These are phyloP conservation scores for Lasiommata megera DNA, from an alignment of 2,888 invertebrate genomes.

Conservation along the genomic window DNA sequence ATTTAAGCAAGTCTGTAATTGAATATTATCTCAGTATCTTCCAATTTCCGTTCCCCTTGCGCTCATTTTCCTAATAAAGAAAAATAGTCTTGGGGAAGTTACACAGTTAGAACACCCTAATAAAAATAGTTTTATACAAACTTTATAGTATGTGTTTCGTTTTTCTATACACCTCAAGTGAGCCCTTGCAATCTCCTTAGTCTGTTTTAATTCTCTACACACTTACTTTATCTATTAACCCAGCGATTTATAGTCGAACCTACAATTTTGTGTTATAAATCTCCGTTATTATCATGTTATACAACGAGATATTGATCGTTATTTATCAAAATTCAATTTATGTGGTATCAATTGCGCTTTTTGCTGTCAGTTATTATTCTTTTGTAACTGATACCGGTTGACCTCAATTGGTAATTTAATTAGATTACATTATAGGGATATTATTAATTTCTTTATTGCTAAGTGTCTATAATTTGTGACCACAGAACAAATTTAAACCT, in stretches of 20 bases:
- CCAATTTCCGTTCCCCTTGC: no score
- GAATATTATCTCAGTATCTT: no score
- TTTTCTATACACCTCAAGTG: no score
- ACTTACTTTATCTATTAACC: not conserved
- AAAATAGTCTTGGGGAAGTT: no score
- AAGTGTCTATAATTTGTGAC: not conserved
- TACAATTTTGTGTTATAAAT: conserved; percentile 4
- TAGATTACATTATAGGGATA: conserved; percentile 1
- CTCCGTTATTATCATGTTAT: conserved; percentile 6
- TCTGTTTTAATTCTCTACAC: no score
- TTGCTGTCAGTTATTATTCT: conserved; percentile 6
- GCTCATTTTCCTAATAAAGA: no score
- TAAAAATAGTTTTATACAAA: no score
- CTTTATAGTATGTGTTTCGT: no score
- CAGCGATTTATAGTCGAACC: not conserved
- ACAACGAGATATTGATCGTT: conserved; percentile 1
- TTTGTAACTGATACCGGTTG: conserved; percentile 13
- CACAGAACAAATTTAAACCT: not conserved
- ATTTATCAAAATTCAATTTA: conserved; percentile 17
- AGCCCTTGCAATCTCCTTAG: no score
- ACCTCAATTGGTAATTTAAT: conserved; percentile 12
- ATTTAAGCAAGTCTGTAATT: no score
- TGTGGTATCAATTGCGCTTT: conserved; percentile 7
- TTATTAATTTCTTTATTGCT: not conserved
- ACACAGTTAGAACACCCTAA: no score